Conservation (phyloP, 2,888 invertebrate species). For the Caenorhabditis sp. region DNA sequence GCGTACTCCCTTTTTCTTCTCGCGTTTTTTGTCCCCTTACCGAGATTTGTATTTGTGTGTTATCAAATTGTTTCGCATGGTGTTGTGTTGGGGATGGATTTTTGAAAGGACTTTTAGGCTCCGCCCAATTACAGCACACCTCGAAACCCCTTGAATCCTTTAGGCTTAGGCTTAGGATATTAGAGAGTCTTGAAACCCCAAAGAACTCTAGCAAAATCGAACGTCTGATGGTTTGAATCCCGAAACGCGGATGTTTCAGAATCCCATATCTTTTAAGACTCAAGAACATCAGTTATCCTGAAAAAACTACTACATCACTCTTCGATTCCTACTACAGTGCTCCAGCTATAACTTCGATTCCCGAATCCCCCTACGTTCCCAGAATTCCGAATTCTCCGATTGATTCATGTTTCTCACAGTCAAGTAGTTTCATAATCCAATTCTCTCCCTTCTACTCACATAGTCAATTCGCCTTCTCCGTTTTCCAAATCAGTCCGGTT, state of each 20-base stretch:
- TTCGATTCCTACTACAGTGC: too few species aligned
- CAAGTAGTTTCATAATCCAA: slow-evolving; percentile 37
- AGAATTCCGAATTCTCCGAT: neutral
- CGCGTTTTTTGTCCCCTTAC: neutral
- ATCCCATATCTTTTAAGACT: too few species aligned
- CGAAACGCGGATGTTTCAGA: too few species aligned
- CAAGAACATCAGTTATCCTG: too few species aligned
- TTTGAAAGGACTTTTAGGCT: neutral
- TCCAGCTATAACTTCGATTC: too few species aligned
- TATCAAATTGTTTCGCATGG: neutral
- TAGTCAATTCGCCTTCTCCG: slow-evolving; percentile 9
- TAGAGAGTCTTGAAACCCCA: too few species aligned
- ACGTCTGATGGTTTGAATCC: too few species aligned
- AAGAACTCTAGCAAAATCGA: too few species aligned
- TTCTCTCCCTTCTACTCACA: slow-evolving; percentile 11
- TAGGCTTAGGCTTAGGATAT: too few species aligned
- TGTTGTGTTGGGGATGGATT: neutral
- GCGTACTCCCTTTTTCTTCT: neutral
- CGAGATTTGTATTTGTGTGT: neutral
- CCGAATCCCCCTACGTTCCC: neutral
- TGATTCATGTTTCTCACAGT: slow-evolving; percentile 1
- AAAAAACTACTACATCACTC: too few species aligned
- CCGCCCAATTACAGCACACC: too few species aligned
- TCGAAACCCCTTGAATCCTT: too few species aligned
- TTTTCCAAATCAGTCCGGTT: slow-evolving; percentile 18